Conservation (phyloP, 2,113 vertebrate genomes). For the Chionomys nivalis region DNA sequence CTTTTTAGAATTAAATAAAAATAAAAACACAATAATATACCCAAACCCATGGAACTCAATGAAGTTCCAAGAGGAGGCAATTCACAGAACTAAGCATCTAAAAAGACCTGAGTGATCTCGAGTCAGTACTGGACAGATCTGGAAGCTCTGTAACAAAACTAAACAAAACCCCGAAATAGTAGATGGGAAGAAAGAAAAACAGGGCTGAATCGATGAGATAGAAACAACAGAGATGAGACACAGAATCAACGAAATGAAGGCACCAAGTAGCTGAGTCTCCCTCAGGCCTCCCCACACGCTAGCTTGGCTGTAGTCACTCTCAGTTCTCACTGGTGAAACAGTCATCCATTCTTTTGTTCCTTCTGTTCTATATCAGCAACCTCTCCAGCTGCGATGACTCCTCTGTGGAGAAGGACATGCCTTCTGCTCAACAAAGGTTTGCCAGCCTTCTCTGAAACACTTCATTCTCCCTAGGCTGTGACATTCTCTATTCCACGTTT, state of each 20-base stretch:
- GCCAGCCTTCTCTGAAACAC: background rate
- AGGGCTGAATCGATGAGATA: background rate
- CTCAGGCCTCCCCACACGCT: background rate
- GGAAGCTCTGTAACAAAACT: background rate
- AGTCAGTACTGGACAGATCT: background rate
- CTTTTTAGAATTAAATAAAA: background rate
- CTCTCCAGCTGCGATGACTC: background rate
- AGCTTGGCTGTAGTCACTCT: background rate
- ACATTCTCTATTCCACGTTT: background rate
- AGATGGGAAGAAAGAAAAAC: background rate
- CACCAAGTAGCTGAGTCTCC: background rate
- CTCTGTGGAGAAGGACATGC: background rate
- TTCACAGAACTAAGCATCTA: background rate
- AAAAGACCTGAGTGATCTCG: background rate
- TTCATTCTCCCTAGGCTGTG: background rate
- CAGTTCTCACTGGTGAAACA: background rate
- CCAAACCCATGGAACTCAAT: background rate
- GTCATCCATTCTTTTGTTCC: background rate
- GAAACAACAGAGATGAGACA: background rate
- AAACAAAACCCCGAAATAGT: background rate
- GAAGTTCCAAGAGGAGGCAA: background rate
- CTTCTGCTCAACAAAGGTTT: background rate
- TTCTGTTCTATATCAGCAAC: background rate
- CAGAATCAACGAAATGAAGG: background rate
- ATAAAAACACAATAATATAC: background rate